A percentile compares a stretch with the other conserved stretches of the same genome.
Conservation (phyloP, 2,888 invertebrate genomes). For the Platycheirus albimanus region DNA sequence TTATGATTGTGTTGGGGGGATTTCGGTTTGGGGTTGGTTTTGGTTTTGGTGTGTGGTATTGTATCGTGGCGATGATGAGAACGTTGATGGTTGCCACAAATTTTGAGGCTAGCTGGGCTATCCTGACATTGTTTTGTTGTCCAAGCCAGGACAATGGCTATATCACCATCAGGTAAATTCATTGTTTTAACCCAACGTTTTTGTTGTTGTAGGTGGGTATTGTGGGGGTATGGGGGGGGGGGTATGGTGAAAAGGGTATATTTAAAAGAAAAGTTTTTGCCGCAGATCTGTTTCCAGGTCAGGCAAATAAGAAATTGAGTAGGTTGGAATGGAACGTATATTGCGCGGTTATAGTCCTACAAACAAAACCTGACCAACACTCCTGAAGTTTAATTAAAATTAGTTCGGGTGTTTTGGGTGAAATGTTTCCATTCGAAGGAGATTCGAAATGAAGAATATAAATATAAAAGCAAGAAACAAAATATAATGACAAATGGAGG, state of each 20-base stretch:
- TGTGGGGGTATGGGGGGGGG: neutral
- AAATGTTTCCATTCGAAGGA: neutral
- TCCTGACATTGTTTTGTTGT: conserved; percentile 22
- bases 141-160: conserved; percentile 55
- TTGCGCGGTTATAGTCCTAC: neutral
- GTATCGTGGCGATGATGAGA: conserved; percentile 44
- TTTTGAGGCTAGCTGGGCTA: conserved; percentile 18
- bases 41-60: conserved; percentile 17
- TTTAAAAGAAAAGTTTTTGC: too few relatives aligned
- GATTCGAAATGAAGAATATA: neutral
- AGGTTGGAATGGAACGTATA: neutral
- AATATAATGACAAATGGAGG: neutral
- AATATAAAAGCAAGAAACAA: neutral
- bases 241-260: too few relatives aligned
- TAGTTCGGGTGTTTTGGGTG: neutral
- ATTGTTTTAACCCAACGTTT: conserved; percentile 32
- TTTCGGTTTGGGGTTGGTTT: conserved; percentile 35
- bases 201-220: conserved; percentile 16
- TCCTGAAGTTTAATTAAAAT: conserved; percentile 19
- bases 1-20: conserved; percentile 43
- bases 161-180: conserved; percentile 55
- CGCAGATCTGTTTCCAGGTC: conserved; percentile 23
- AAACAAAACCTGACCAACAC: too few relatives aligned
- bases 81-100: conserved; percentile 50
- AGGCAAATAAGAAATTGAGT: conserved; percentile 16